These are phyloP conservation scores for Acheta domesticus DNA, from an alignment of 2,888 invertebrate species.

Conservation along the genomic window DNA sequence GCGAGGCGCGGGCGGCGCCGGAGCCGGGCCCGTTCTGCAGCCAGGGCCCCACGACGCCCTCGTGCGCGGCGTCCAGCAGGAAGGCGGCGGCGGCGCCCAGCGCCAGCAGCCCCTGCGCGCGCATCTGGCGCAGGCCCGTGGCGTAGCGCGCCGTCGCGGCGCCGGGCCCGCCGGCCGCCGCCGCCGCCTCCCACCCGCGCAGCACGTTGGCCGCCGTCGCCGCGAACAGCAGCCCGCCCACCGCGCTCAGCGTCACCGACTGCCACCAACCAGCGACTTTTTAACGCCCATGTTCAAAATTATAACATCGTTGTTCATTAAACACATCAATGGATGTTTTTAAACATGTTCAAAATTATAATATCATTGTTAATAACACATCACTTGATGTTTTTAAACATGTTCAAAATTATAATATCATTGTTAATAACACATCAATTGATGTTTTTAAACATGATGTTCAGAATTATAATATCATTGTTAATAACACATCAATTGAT, in stretches of 20 bases:
- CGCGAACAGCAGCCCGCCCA: slow-evolving; percentile 25
- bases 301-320: too few species aligned
- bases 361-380: too few species aligned
- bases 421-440: too few species aligned
- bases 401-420: too few species aligned
- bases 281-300: background rate
- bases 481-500: too few species aligned
- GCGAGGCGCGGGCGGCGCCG: background rate
- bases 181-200: slow-evolving; percentile 19
- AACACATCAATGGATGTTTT: too few species aligned
- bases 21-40: background rate
- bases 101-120: background rate
- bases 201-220: background rate
- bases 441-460: too few species aligned
- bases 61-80: background rate
- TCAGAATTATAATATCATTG: too few species aligned
- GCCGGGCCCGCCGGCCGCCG: background rate
- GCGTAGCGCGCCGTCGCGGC: background rate
- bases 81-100: background rate
- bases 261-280: background rate
- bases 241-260: background rate
- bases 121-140: slow-evolving; percentile 20
- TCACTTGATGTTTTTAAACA: too few species aligned
- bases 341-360: too few species aligned
- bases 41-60: background rate